Percentiles rank a stretch among this genome's conserved stretches.
phyloP scores from a whole-genome alignment of 1,140 invertebrate genomes.

The Oedothorax gibbosus region DNA sequence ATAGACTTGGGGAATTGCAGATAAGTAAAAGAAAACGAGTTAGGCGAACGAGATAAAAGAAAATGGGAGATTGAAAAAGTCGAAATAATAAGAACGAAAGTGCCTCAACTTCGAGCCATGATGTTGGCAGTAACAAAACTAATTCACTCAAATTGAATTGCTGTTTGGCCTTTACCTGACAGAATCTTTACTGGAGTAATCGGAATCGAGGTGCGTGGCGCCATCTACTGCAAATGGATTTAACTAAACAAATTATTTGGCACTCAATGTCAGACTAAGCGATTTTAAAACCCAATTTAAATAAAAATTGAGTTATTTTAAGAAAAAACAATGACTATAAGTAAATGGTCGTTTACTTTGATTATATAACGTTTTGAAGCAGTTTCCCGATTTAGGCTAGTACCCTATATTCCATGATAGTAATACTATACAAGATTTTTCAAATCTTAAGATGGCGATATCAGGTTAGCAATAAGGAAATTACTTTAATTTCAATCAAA shows the following conservation, averaged over 20 bases:
- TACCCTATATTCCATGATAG: too few species aligned
- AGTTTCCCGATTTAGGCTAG: too few species aligned
- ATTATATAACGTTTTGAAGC: too few species aligned
- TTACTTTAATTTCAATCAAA: too few species aligned
- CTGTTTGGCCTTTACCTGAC: slow-evolving; percentile 10
- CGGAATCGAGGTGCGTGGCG: background rate
- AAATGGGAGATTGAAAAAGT: background rate
- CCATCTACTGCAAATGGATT: background rate
- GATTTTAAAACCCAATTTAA: too few species aligned
- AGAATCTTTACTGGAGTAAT: background rate
- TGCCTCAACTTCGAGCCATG: slow-evolving; percentile 16
- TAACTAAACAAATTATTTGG: background rate
- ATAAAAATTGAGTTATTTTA: too few species aligned
- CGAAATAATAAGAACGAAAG: slow-evolving; percentile 25
- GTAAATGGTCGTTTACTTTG: too few species aligned
- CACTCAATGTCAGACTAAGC: too few species aligned
- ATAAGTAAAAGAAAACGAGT: slow-evolving; percentile 10
- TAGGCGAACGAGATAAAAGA: slow-evolving; percentile 3
- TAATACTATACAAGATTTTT: too few species aligned
- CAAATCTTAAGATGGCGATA: too few species aligned
- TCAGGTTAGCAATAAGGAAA: too few species aligned
- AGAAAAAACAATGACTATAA: too few species aligned
- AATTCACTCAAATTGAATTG: slow-evolving; percentile 45
- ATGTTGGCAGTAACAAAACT: slow-evolving; percentile 37
- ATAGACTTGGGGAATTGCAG: slow-evolving; percentile 28